Conservation (phyloP, 53 echinoderm and acorn worm species). For the Mesocentrotus franciscanus region DNA sequence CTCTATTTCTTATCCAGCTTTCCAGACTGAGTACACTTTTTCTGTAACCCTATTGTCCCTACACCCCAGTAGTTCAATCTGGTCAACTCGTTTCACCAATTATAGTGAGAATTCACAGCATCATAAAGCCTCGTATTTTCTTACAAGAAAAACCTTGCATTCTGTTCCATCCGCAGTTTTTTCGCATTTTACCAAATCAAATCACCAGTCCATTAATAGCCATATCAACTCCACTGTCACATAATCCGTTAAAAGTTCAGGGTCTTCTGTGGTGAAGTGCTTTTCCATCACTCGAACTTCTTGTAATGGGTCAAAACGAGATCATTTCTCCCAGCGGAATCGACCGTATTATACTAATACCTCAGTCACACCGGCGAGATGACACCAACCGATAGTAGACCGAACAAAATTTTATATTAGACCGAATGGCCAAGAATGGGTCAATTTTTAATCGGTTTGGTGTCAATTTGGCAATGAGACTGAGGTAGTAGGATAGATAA, state of each 20-base stretch:
- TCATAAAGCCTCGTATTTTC: neutral
- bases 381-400: too few species aligned
- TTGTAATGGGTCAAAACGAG: neutral
- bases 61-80: neutral
- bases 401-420: too few species aligned
- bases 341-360: neutral
- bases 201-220: neutral
- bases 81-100: neutral
- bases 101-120: neutral
- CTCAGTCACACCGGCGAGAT: too few species aligned
- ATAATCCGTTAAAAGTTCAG: neutral
- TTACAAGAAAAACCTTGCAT: neutral
- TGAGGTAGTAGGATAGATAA: neutral
- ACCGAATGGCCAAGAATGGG: too few species aligned
- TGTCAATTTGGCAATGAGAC: too few species aligned
- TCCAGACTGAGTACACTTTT: neutral
- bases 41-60: neutral
- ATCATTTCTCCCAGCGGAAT: neutral
- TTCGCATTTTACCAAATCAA: neutral
- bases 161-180: neutral
- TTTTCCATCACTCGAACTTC: neutral
- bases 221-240: neutral
- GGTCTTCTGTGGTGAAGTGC: neutral
- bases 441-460: too few species aligned
- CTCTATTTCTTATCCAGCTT: neutral